Percentiles rank a stretch among this genome's conserved stretches.
Conservation (phyloP, 2,888 invertebrate genomes). For the Sisyra nigra region DNA sequence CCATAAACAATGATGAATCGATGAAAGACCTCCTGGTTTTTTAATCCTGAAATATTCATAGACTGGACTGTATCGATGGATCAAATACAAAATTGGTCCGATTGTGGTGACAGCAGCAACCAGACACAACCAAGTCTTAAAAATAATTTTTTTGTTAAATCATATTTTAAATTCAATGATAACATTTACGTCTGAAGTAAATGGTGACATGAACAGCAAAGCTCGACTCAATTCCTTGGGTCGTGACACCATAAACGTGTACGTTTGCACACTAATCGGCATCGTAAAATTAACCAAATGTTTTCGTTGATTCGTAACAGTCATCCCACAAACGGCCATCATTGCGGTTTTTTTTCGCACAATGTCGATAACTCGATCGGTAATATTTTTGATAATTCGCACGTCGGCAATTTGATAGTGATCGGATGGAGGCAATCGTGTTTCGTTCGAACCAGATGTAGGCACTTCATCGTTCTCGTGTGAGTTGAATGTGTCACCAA, state of each 20-base stretch:
- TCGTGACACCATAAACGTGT: conserved; percentile 61
- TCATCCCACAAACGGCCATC: conserved; percentile 42
- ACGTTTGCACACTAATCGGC: conserved; percentile 62
- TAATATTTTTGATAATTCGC: conserved; percentile 19
- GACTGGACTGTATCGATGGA: conserved; percentile 59
- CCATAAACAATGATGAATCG: conserved; percentile 62
- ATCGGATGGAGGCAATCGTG: neutral
- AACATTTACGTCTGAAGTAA: conserved; percentile 42
- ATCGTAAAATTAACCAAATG: conserved; percentile 55
- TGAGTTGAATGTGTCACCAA: no score
- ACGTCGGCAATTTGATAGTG: conserved; percentile 6
- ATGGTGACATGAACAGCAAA: conserved; percentile 70
- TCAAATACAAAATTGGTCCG: conserved; percentile 57
- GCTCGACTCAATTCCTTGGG: conserved; percentile 70
- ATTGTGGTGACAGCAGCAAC: conserved; percentile 55
- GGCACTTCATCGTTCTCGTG: neutral
- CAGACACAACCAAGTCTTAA: conserved; percentile 71
- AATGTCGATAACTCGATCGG: conserved; percentile 29
- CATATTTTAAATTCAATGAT: no score
- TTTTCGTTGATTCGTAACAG: conserved; percentile 33
- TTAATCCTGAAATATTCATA: conserved; percentile 42
- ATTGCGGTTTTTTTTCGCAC: conserved; percentile 33
- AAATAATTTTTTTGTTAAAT: conserved; percentile 11
- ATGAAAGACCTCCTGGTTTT: conserved; percentile 38
- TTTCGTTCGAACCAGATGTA: conserved; percentile 1